These are phyloP conservation scores for Megalopta genalis DNA, from an alignment of 1,140 invertebrate species.

Conservation along the genomic window DNA sequence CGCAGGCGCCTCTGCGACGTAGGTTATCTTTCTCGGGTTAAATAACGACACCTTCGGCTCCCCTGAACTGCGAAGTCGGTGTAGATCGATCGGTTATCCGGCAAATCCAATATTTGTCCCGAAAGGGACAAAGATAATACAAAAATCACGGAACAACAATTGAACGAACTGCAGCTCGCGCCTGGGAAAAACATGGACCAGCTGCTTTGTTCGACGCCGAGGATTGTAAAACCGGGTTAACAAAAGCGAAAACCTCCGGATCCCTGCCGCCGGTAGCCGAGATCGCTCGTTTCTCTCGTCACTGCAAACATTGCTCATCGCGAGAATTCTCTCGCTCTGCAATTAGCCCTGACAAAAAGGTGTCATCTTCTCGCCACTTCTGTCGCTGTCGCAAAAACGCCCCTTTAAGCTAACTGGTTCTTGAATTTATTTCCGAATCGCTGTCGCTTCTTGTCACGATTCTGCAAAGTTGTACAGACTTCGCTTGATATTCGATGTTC, in stretches of 20 bases:
- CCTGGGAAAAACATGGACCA: not conserved
- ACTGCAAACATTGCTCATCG: slow-evolving; percentile 19
- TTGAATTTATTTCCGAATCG: too few species aligned
- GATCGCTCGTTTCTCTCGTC: slow-evolving; percentile 1
- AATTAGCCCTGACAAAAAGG: not conserved
- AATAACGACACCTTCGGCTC: not conserved
- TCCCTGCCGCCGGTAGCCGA: not conserved
- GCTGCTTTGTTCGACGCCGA: not conserved
- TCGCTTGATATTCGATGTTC: too few species aligned
- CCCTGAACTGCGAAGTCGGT: not conserved
- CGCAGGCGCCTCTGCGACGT: too few species aligned
- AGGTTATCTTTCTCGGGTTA: not conserved
- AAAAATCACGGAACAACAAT: not conserved
- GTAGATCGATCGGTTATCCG: not conserved
- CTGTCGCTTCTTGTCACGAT: too few species aligned
- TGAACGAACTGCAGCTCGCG: not conserved
- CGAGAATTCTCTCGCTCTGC: not conserved
- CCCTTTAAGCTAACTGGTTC: too few species aligned
- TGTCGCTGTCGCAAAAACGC: not conserved
- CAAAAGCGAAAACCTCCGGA: not conserved
- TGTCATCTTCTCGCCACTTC: too few species aligned
- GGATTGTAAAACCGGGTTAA: not conserved
- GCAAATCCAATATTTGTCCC: not conserved
- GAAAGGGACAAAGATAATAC: not conserved
- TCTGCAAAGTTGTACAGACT: too few species aligned